These are phyloP conservation scores for Girardinus metallicus DNA, from an alignment of 2,797 vertebrate genomes.

Conservation along the genomic window DNA sequence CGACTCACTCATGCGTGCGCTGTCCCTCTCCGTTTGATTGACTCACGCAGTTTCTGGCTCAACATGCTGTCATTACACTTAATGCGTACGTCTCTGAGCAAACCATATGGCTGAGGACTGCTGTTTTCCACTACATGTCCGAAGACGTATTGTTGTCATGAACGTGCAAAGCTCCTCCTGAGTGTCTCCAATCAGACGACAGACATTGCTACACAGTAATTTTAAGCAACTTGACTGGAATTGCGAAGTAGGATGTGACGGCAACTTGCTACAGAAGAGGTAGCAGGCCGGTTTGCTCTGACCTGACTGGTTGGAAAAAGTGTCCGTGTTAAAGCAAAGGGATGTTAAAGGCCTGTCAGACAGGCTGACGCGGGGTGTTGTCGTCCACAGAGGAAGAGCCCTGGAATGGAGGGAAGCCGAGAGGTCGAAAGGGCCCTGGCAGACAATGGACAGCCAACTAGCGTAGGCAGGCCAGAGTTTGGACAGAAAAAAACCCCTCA, in stretches of 20 bases:
- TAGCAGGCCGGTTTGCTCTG: neutral
- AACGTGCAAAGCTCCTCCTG: neutral
- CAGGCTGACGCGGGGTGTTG: slow-evolving; percentile 77
- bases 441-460: slow-evolving; percentile 73
- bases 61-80: slow-evolving; percentile 41
- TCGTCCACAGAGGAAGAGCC: slow-evolving; percentile 79
- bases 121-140: slow-evolving; percentile 31
- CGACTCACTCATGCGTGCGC: slow-evolving; percentile 8
- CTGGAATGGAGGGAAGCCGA: slow-evolving; percentile 78
- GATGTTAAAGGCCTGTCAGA: slow-evolving; percentile 69
- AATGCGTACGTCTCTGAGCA: slow-evolving; percentile 26
- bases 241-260: neutral
- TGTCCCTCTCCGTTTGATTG: slow-evolving; percentile 33
- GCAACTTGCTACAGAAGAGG: neutral
- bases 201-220: slow-evolving; percentile 10
- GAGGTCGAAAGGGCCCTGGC: slow-evolving; percentile 70
- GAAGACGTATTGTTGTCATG: slow-evolving; percentile 22
- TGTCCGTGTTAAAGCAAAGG: slow-evolving; percentile 20
- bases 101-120: slow-evolving; percentile 27
- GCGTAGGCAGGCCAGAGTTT: slow-evolving; percentile 48
- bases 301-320: slow-evolving; percentile 8
- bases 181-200: slow-evolving; percentile 10
- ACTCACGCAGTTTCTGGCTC: slow-evolving; percentile 28
- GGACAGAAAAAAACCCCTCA: slow-evolving; percentile 49
- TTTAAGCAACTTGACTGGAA: slow-evolving; percentile 19